Evolutionary conservation across 2,888 invertebrate species (phyloP), one percentile per base, ranked within the genome.

Genomic region (Phyllotreta striolata): DNA sequence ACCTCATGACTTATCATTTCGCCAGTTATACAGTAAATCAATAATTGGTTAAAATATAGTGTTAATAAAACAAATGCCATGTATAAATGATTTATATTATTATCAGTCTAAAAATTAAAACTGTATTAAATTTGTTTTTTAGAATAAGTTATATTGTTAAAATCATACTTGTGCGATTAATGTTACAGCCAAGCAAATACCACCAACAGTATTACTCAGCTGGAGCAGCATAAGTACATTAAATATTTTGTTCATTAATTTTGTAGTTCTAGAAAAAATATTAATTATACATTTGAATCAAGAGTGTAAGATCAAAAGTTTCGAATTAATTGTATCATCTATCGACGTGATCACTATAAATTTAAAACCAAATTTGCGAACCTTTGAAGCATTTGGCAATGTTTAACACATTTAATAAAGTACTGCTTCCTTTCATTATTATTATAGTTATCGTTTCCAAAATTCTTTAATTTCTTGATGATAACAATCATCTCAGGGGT

Each of bases 21-120:
- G n/a, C 47, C 47, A 14, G 34, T 47, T 14, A 47, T 47, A 14
- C 47, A 47, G 14, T 47, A 47, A n/a, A 47, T n/a, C 8, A 47
- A 47, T 47, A 47, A 47, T 47, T 47, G 47, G 14, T 47, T 47
- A 4, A 47, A 47, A 14, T 10, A 14, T 9, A 3, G 1, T 9
- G n/a, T 6, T 2, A 34, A 24, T 3, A 12, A 9, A 12, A 47
- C 1, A 47, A 47, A 6, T n/a, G 47, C 24, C 13, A 47, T 6
- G 7, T 47, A 47, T 3, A 47, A 10, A 14, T 47, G 47, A 12
- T 13, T 44, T 7, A 3, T n/a, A 12, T 14, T 9, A 14, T 24
- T 9, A 14, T 14, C 34, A 24, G 13, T 14, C 47, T 47, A 47
- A 13, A 47, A 44, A 8, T 6, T n/a, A 44, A 44, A 6, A 10